Percentiles rank a stretch among this genome's conserved stretches.
phyloP scores from a whole-genome alignment of 2,797 vertebrate genomes.

The Falco columbarius region DNA sequence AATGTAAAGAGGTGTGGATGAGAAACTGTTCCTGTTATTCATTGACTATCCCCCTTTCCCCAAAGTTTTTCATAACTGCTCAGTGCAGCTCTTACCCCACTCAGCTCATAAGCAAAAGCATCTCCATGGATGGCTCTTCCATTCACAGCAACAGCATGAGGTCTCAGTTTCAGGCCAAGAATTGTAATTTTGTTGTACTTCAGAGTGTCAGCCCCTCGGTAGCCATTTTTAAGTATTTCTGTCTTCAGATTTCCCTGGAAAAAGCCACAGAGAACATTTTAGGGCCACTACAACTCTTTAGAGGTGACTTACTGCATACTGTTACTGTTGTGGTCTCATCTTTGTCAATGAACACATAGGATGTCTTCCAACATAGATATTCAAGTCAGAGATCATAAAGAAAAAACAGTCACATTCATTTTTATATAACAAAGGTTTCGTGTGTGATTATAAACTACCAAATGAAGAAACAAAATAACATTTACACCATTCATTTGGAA shows the following conservation, averaged over 20 bases:
- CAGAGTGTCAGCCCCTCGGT: constrained; percentile 26
- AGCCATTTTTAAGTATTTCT: constrained; percentile 59
- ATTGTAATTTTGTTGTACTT: constrained; percentile 35
- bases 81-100: constrained; percentile 26
- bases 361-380: background rate
- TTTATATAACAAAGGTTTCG: background rate
- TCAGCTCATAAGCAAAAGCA: constrained; percentile 8
- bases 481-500: background rate
- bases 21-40: background rate
- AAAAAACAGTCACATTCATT: background rate
- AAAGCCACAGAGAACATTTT: constrained; percentile 1
- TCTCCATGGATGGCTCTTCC: constrained; percentile 7
- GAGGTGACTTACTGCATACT: background rate
- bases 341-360: background rate
- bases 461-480: background rate
- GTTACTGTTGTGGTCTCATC: background rate
- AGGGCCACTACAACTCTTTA: background rate
- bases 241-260: constrained; percentile 55
- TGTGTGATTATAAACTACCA: background rate
- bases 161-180: constrained; percentile 57
- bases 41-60: background rate
- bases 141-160: constrained; percentile 35
- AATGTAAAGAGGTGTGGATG: background rate
- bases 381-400: background rate
- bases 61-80: background rate